These are phyloP conservation scores for Propithecus coquereli DNA, from an alignment of 2,113 vertebrate genomes.

Conservation along the genomic window DNA sequence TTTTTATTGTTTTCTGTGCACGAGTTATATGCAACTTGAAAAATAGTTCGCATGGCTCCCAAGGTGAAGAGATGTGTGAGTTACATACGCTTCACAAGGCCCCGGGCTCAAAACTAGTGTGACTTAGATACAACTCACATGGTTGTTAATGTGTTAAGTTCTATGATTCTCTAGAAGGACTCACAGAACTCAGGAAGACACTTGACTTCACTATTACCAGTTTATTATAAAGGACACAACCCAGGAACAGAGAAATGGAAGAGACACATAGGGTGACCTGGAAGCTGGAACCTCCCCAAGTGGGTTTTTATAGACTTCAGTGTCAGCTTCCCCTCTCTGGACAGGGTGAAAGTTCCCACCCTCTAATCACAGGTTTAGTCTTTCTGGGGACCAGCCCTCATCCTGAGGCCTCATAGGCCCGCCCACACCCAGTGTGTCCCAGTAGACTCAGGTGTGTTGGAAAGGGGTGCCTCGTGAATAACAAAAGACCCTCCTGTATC, in stretches of 20 bases:
- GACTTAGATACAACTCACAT: no score
- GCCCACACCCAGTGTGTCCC: not conserved
- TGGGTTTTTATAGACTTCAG: not conserved
- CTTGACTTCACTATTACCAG: no score
- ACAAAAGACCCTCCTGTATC: not conserved
- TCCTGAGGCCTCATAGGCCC: no score
- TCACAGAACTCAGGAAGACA: not conserved
- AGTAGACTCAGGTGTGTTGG: not conserved
- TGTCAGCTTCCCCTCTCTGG: not conserved
- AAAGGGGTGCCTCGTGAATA: not conserved
- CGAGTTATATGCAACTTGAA: no score
- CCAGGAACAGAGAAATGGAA: not conserved
- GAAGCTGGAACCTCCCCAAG: not conserved
- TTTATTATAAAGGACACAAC: not conserved
- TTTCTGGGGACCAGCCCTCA: not conserved
- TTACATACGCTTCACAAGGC: no score
- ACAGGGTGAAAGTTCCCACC: not conserved
- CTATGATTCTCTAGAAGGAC: no score
- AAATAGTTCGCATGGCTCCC: no score
- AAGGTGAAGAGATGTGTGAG: no score
- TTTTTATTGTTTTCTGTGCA: no score
- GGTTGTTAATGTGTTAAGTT: no score
- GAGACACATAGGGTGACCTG: fast-evolving
- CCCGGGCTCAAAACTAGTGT: no score
- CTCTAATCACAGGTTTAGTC: not conserved